phyloP scores from a whole-genome alignment of 2,113 vertebrate genomes.

The Oryctolagus cuniculus region mOryCun1.1 NC_091437.1:23472501-23473000 shows the following conservation, averaged over 20 bases:
- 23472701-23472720: neutral
- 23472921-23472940: too few species aligned
- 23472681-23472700: neutral
- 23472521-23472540: constrained; percentile 97
- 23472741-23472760: neutral
- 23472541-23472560: constrained; percentile 99
- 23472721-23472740: neutral
- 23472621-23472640: neutral
- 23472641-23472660: fast-evolving
- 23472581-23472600: constrained; percentile 92
- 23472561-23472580: constrained; percentile 96
- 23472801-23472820: neutral
- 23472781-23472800: neutral
- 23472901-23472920: neutral
- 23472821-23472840: neutral
- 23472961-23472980: too few species aligned
- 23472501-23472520: constrained; percentile 98
- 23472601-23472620: constrained; percentile 24
- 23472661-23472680: fast-evolving
- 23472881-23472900: neutral
- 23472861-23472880: neutral
- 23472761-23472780: neutral
- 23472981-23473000: too few species aligned
- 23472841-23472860: neutral
- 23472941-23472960: too few species aligned